Base-by-base conservation (phyloP, 2,113 vertebrate genomes). In the Prietella phreatophila region DNA sequence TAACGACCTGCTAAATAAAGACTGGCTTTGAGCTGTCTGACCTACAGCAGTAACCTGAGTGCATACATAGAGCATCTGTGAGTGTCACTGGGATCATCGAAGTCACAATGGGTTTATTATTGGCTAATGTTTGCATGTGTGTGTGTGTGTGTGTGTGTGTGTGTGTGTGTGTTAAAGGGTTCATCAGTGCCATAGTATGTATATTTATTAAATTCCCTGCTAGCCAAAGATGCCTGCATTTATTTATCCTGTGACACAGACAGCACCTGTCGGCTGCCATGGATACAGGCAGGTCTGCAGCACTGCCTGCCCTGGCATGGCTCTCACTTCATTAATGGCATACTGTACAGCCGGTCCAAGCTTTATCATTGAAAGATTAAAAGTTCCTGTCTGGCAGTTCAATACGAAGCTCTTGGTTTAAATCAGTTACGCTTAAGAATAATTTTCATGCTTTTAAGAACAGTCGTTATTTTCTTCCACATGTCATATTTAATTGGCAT, bases 231-330 rank as follows among this genome's bases (percentile, higher is more conserved):
- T 91, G 86, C 91, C 92, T 76, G 92, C 88, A 90, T 94, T 83
- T 80, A 93, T 95, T 95, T 95, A 92, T 93, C 93, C 91, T 93
- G 92, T 94, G 94, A 94, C 91, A 92, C 91, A 96, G 93, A 94
- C 95, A 93, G 92, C 94, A 95, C 93, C 94, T 95, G 93, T 95
- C 93, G 93, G 91, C 92, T 96, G 91, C 92, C 95, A 95, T 93
- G 93, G 90, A 95, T 95, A 94, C 93, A 87, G 88, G 87, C 88
- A 92, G 91, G 88, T 36, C 82, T 67, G 33, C 55, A 63, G 27
- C 63, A n/a, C 88, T 69, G 22, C 33, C n/a, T 25, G 67, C 61
- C 61, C 58, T 87, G 83, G 86, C 33, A 55, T 87, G 55, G 7
- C 53, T 55, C 1, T 87, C 22, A 39, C 67, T 86, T 63, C 61